Conservation (phyloP, 35 echinoderm and acorn worm genomes). For the Diadema setosum region DNA sequence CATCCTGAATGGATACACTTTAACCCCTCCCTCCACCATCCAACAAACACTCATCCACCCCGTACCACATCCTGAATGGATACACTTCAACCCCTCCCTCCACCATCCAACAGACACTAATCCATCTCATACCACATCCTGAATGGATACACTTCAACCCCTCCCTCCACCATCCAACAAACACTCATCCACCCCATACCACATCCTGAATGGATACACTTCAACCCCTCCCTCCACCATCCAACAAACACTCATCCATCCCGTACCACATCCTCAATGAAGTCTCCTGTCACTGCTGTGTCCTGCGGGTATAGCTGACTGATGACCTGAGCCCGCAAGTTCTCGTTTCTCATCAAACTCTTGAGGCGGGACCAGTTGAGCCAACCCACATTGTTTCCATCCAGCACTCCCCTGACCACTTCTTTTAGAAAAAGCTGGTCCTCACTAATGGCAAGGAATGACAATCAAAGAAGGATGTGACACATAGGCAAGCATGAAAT, state of each 20-base stretch:
- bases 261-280: slow-evolving; percentile 92
- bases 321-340: slow-evolving; percentile 89
- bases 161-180: slow-evolving; percentile 50
- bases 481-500: too few species aligned
- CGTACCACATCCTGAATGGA: too few species aligned
- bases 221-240: slow-evolving; percentile 82
- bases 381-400: slow-evolving; percentile 98
- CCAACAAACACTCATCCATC: not conserved
- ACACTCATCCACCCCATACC: slow-evolving; percentile 17
- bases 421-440: slow-evolving; percentile 97
- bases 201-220: slow-evolving; percentile 91
- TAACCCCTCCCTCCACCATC: too few species aligned
- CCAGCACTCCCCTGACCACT: slow-evolving; percentile 84
- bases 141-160: too few species aligned
- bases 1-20: too few species aligned
- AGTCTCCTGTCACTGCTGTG: slow-evolving; percentile 84
- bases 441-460: slow-evolving; percentile 50
- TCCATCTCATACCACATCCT: too few species aligned
- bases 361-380: slow-evolving; percentile 96
- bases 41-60: too few species aligned
- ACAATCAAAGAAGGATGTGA: not conserved
- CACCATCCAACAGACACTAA: too few species aligned
- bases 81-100: too few species aligned
- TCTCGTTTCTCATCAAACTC: slow-evolving; percentile 98
- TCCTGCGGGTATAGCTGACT: slow-evolving; percentile 96